Percentiles rank a stretch among this genome's conserved stretches.
These are phyloP conservation scores for Andrena hattorfiana DNA, from an alignment of 2,888 invertebrate genomes.

Conservation along the genomic window DNA sequence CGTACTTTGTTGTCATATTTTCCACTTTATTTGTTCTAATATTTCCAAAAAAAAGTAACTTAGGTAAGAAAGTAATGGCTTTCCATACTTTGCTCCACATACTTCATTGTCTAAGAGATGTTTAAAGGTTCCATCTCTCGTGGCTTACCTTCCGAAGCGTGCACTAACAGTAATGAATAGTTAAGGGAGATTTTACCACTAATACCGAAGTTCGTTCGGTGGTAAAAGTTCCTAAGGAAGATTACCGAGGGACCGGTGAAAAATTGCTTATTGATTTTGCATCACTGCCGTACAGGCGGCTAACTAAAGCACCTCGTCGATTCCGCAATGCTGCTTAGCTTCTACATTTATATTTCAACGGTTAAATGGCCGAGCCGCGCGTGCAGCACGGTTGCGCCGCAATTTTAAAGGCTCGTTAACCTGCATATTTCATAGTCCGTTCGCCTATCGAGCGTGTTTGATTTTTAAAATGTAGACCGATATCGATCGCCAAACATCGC, in stretches of 20 bases:
- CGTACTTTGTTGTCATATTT: too few species aligned
- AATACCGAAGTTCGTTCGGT: background rate
- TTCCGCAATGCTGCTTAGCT: conserved; percentile 33
- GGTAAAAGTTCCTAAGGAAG: background rate
- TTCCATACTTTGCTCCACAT: background rate
- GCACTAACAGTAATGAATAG: conserved; percentile 3
- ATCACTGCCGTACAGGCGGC: background rate
- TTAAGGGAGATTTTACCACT: background rate
- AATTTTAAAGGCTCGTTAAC: conserved; percentile 46
- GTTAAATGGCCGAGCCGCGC: conserved; percentile 21
- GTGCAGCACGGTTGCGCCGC: background rate
- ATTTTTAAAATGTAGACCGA: conserved; percentile 27
- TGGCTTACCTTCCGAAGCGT: background rate
- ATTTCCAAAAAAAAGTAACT: background rate
- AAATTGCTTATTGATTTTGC: conserved; percentile 17
- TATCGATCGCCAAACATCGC: conserved; percentile 12
- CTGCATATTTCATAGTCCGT: conserved; percentile 41
- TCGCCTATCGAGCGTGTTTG: conserved; percentile 26
- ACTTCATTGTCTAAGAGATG: background rate
- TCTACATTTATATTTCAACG: conserved; percentile 45
- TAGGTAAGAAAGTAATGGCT: background rate
- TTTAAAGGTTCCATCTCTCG: background rate
- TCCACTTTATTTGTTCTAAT: too few species aligned
- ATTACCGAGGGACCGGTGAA: background rate
- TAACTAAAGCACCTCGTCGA: conserved; percentile 11